Evolutionary conservation across 2,797 vertebrate genomes (phyloP).

Genomic region (Centropyge bicolor): DNA sequence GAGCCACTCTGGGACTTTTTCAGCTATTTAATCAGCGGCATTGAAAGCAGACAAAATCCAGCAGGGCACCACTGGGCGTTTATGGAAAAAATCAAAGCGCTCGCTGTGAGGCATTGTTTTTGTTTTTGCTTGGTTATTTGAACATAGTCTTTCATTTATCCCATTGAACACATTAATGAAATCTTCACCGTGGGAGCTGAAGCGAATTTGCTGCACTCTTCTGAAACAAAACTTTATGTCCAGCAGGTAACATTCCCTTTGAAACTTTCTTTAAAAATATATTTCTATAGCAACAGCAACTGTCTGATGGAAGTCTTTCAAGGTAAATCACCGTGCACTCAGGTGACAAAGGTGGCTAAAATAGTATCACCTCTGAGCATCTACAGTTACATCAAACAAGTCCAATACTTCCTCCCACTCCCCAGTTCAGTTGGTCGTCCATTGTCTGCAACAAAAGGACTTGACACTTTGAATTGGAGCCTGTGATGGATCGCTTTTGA

Average conservation of each 20-base stretch:
- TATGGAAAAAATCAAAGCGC: conserved; percentile 55
- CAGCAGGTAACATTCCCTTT: conserved; percentile 3
- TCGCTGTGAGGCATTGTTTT: conserved; percentile 51
- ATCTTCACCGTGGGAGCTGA: conserved; percentile 33
- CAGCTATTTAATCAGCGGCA: conserved; percentile 55
- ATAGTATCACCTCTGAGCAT: conserved; percentile 79
- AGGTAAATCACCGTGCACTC: conserved; percentile 72
- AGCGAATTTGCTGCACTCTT: conserved; percentile 14
- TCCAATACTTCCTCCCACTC: conserved; percentile 86
- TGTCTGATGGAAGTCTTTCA: conserved; percentile 68
- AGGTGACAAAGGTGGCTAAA: conserved; percentile 78
- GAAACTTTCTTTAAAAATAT: conserved; percentile 23
- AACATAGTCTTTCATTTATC: conserved; percentile 46
- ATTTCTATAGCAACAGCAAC: conserved; percentile 42
- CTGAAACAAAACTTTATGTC: conserved; percentile 8
- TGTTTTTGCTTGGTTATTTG: conserved; percentile 52
- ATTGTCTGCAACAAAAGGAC: conserved; percentile 82
- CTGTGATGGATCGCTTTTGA: conserved; percentile 85
- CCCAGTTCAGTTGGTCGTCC: conserved; percentile 81
- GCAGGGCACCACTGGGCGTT: conserved; percentile 53
- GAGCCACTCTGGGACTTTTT: conserved; percentile 54
- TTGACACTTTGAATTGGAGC: conserved; percentile 85
- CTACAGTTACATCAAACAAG: conserved; percentile 85
- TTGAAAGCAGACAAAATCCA: conserved; percentile 61
- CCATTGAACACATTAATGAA: conserved; percentile 25